A percentile compares a stretch with the other conserved stretches of the same genome.
These are phyloP conservation scores for Calephelis perditalis DNA, from an alignment of 2,888 invertebrate species.

Conservation along the genomic window DNA sequence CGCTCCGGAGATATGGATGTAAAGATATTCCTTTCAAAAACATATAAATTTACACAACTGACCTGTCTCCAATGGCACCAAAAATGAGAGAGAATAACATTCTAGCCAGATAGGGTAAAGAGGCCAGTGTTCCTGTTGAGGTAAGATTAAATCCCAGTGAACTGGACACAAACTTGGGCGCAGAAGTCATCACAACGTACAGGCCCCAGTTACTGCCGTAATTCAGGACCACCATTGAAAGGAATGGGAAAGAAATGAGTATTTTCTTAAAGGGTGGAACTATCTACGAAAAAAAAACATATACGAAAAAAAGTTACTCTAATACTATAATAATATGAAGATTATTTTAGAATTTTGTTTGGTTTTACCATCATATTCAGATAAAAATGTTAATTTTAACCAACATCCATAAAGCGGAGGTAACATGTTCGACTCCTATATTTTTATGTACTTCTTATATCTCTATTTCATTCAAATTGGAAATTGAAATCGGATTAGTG, in stretches of 20 bases:
- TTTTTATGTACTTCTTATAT: too few species aligned
- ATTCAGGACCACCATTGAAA: constrained; percentile 82
- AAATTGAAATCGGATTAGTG: too few species aligned
- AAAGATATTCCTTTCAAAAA: too few species aligned
- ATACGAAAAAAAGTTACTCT: constrained; percentile 13
- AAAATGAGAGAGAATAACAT: constrained; percentile 84
- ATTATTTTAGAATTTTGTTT: too few species aligned
- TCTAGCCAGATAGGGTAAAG: constrained; percentile 84
- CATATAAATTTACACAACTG: constrained; percentile 11
- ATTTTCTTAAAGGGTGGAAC: constrained; percentile 82
- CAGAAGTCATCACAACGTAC: constrained; percentile 86
- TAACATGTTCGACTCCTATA: too few species aligned
- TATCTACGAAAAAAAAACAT: constrained; percentile 48
- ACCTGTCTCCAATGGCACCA: constrained; percentile 83
- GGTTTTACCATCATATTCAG: too few species aligned
- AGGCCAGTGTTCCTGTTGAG: constrained; percentile 83
- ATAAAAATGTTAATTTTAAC: too few species aligned
- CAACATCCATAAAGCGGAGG: too few species aligned
- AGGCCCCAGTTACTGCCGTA: constrained; percentile 88
- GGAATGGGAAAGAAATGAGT: constrained; percentile 82
- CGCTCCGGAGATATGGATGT: too few species aligned
- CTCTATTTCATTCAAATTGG: too few species aligned
- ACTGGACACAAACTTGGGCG: constrained; percentile 86
- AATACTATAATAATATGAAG: too few species aligned
- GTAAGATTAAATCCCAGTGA: constrained; percentile 84